Base-by-base conservation (phyloP, 2,797 vertebrate genomes). In the Agapornis canus region DNA sequence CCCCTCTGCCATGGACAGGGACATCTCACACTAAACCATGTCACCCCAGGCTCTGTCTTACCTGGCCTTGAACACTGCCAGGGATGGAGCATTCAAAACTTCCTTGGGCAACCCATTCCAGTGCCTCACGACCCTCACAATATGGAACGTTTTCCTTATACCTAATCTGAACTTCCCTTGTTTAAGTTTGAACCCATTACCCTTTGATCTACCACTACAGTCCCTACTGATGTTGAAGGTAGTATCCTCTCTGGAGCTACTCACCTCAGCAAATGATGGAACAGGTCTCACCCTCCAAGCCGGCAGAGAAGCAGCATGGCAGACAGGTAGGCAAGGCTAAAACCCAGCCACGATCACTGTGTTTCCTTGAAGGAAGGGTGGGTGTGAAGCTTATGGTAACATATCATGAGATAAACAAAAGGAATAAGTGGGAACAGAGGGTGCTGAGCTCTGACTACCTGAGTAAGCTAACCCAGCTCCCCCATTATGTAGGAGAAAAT, bases 311-410 rank as follows among this genome's bases (percentile, higher is more conserved):
- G 82, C n/a, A 49, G 13, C 0, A 0, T 12, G 39, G 37, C 52
- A 78, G 48, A 42, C 8, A 63, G 19, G 21, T 37, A 48, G 52
- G 35, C 25, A 82, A 59, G 48, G 48, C 60, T 56, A 45, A 83
- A 80, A 68, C 61, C 11, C 37, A 57, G 23, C 20, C 3, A 27
- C 0, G 1, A 20, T 81, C 42, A 32, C 10, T 3, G 1, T 37
- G 43, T 49, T 80, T 64, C 14, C 32, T 39, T 45, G 45, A 48
- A 54, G 20, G n/a, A 37, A 61, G 13, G 14, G 3, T 1, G 3
- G 51, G 4, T 23, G 88, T 60, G 66, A 69, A 65, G 42, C 21
- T 57, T 49, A 14, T 54, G 39, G 35, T 31, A 81, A 54, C 42
- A 35, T 3, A 71, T 7, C 29, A 71, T 6, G n/a, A 76, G 18